A percentile compares a stretch with the other conserved stretches of the same genome.
Evolutionary conservation across 2,113 vertebrate genomes (phyloP).

Genomic region (Gobiocypris rarus): DNA sequence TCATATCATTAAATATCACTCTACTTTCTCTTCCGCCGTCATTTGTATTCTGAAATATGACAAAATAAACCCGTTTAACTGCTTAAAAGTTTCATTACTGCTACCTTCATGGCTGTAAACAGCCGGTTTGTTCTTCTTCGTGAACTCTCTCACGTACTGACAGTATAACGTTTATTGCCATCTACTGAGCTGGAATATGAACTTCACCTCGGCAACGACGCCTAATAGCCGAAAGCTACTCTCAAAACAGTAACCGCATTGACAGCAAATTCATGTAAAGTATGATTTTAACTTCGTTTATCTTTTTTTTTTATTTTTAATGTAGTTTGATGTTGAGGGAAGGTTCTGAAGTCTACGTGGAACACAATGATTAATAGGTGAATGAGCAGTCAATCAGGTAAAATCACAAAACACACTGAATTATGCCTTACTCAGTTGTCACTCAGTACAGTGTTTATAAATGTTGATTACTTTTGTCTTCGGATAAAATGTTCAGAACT

Average conservation of each 20-base stretch:
- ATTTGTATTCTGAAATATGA: not conserved
- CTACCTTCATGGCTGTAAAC: not conserved
- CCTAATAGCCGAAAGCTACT: not conserved
- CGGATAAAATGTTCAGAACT: not conserved
- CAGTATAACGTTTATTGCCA: not conserved
- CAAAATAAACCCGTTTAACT: not conserved
- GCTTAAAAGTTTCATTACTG: not conserved
- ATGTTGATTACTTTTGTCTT: not conserved
- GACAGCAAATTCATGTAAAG: not conserved
- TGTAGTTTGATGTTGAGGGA: not conserved
- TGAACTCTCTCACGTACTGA: not conserved
- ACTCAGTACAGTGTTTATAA: no score
- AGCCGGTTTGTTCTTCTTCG: conserved; percentile 28
- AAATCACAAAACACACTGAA: not conserved
- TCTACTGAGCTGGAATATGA: conserved; percentile 16
- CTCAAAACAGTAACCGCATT: not conserved
- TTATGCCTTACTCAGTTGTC: no score
- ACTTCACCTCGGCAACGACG: not conserved
- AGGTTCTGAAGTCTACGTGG: not conserved
- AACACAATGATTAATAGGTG: not conserved
- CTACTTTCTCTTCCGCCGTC: not conserved
- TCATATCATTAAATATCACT: not conserved
- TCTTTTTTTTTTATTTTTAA: not conserved
- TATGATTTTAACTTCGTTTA: not conserved
- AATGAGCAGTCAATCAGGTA: not conserved